These are phyloP conservation scores for Haliaeetus leucogaster DNA, from an alignment of 2,113 vertebrate genomes.

Conservation along the genomic window DNA sequence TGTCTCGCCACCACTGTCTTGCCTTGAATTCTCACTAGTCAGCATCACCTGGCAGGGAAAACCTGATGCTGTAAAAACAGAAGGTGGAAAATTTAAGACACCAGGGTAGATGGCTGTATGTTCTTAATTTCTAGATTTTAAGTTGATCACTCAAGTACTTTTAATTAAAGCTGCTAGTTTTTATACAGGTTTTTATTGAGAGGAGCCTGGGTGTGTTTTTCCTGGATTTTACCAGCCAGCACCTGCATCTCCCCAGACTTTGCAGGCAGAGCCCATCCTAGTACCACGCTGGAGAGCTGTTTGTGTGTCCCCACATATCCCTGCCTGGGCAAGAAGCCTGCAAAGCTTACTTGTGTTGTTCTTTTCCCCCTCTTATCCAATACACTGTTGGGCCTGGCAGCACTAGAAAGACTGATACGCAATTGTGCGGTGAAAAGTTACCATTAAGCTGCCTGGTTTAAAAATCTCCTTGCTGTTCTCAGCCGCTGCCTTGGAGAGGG, in stretches of 20 bases:
- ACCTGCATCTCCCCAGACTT: background rate
- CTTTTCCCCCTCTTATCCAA: background rate
- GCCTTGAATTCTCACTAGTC: background rate
- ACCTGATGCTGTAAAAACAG: background rate
- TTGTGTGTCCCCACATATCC: rapidly evolving
- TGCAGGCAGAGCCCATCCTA: background rate
- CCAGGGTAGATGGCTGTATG: background rate
- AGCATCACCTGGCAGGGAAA: background rate
- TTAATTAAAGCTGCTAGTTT: background rate
- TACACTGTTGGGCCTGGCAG: background rate
- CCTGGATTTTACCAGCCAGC: background rate
- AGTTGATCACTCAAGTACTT: background rate
- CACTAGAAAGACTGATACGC: background rate
- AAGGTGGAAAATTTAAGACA: background rate
- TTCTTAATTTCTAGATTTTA: background rate
- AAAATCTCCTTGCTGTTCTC: background rate
- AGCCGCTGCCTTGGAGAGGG: background rate
- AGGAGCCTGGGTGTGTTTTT: background rate
- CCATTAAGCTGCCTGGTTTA: background rate
- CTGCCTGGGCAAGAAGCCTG: background rate
- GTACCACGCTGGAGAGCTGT: rapidly evolving
- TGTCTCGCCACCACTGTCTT: background rate
- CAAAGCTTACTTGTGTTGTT: background rate
- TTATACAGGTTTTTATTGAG: background rate
- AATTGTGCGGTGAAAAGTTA: background rate